Evolutionary conservation across 2,888 invertebrate genomes (phyloP), one percentile per base, ranked within the genome.

Genomic region (Mechanitis messenoides): DNA sequence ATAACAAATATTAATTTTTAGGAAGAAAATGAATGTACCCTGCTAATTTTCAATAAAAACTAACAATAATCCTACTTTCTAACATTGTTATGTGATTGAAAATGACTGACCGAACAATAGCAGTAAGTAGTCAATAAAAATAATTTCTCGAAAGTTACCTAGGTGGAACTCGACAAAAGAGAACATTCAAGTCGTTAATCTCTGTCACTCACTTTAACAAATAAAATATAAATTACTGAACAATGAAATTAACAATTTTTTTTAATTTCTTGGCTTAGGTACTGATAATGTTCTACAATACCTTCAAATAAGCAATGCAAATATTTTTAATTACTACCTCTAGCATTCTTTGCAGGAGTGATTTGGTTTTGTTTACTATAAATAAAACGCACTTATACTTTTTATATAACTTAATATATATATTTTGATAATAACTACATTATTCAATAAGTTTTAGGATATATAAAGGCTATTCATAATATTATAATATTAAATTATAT

Each of bases 61-160:
- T 42, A 31, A n/a, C 56, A 28, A 55, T 53, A 59, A 54, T 45
- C 35, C 31, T 55, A 31, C 11, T 62, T 59, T 33, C 11, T 56
- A 38, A 45, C 28, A 57, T 55, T 54, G 53, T 46, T 50, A 62
- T 45, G 50, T 56, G 56, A 63, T 56, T 50, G 53, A 74, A 65
- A 60, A 87, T 87, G 86, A 73, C 81, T 60, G 87, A 87, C 62
- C 81, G 87, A 71, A 74, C 82, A 33, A 87, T 87, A 72, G 84
- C 87, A 67, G 87, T 87, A 75, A 81, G 86, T 80, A 67, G 42
- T 72, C 68, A 69, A 61, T 60, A 35, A 33, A 28, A 42, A 31
- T 54, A 45, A 45, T 53, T 53, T 69, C 69, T 70, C 70, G 70
- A 70, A 53, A 62, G 67, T 63, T 31, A 68, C 50, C 61, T 55